Evolutionary conservation across 2,797 vertebrate species (phyloP), one percentile per base, ranked within the genome.

Genomic region (Sebastiscus tertius): DNA sequence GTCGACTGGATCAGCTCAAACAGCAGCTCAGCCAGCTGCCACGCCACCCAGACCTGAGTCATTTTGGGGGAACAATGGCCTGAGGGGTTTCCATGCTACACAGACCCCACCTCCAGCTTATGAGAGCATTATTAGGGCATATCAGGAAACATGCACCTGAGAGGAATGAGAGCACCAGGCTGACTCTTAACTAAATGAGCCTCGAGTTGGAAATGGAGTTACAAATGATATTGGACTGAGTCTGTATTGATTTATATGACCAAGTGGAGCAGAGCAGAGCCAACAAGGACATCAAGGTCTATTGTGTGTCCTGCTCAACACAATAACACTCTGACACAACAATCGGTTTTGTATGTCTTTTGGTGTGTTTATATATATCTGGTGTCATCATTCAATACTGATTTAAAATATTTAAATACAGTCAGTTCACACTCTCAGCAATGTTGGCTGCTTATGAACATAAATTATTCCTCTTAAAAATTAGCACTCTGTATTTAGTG

Each of bases 101-200:
- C 97, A 97, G 87, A 97, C 96, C 0, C 97, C 97, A 0, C 98
- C 98, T 69, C 99, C 99, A 0, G 97, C 98, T 27, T 99, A 99
- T 36, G 97, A 99, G 78, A 98, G 97, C 82, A 97, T 99, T 84
- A 97, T 99, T 77, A 97, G 97, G 87, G 98, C 98, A 4, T 99
- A 96, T 90, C 95, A 96, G 84, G 95, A 96, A 83, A 95, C 95
- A 10, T 81, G 91, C 82, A 96, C 95, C 63, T 97, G 90, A 97
- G 56, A 26, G 33, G 59, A 74, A 14, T 8, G n/a, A 60, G 16
- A 71, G 22, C 34, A 49, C 16, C 22, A 66, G n/a, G 46, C 49
- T 77, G 74, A 84, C 63, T 79, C 11, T n/a, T 52, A 62, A 79
- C 56, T 77, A 42, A 82, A 75, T 63, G 68, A 84, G 60, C 61